phyloP scores from a whole-genome alignment of 2,113 vertebrate genomes.

The Megaptera novaeangliae region DNA sequence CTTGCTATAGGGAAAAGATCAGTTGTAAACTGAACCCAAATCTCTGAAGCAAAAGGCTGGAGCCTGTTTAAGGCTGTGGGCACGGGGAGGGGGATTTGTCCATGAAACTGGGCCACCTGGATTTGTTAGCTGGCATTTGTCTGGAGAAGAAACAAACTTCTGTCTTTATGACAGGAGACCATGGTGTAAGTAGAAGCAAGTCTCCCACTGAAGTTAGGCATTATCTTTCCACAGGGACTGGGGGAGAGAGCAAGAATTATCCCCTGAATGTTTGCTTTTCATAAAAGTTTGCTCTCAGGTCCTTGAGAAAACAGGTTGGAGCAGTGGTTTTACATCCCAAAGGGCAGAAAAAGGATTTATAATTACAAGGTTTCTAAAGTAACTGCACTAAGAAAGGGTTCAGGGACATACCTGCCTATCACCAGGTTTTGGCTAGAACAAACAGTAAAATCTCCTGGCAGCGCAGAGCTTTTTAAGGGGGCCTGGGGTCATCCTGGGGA shows the following conservation, averaged over 20 bases:
- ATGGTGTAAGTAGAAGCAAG: fast-evolving
- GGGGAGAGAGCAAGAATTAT: too few relatives aligned
- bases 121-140: background rate
- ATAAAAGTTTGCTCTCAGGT: background rate
- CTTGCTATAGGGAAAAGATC: background rate
- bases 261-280: background rate
- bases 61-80: fast-evolving
- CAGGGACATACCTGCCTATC: background rate
- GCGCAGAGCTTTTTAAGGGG: background rate
- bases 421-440: background rate
- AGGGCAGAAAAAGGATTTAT: background rate
- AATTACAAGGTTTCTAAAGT: background rate
- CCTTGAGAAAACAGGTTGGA: background rate
- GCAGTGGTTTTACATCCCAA: background rate
- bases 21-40: fast-evolving
- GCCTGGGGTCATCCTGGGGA: background rate
- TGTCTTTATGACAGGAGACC: background rate
- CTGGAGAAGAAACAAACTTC: background rate
- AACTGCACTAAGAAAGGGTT: background rate
- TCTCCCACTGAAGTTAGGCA: fast-evolving
- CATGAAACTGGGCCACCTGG: fast-evolving
- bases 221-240: background rate
- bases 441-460: background rate
- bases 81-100: background rate
- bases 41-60: background rate